A percentile compares a stretch with the other conserved stretches of the same genome.
Conservation (phyloP, 2,113 vertebrate species). For the Pithys albifrons region DNA sequence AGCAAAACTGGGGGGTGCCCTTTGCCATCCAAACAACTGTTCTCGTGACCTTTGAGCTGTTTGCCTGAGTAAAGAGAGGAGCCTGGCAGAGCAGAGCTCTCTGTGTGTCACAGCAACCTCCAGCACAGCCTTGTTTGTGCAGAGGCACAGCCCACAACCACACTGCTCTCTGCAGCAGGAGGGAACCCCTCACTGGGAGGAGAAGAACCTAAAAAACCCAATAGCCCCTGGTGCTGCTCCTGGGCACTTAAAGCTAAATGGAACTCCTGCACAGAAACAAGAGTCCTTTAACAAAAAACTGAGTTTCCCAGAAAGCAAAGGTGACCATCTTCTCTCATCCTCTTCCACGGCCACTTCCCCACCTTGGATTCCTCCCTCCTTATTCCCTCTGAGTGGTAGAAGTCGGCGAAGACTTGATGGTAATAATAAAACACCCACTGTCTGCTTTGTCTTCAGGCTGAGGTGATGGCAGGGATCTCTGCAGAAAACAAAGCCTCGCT, state of each 20-base stretch:
- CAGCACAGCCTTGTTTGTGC: neutral
- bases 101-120: neutral
- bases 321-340: neutral
- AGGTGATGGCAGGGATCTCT: constrained; percentile 24
- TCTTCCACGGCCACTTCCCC: neutral
- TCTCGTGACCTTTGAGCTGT: fast-evolving
- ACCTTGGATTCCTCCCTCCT: neutral
- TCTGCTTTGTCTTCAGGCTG: neutral
- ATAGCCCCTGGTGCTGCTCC: fast-evolving
- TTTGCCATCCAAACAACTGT: neutral
- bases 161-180: neutral
- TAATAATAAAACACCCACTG: neutral
- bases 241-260: fast-evolving
- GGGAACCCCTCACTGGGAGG: neutral
- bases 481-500: constrained; percentile 8
- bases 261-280: neutral
- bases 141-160: neutral
- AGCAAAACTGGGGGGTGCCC: neutral
- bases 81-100: neutral
- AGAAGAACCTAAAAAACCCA: neutral
- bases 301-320: neutral
- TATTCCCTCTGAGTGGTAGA: neutral
- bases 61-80: neutral
- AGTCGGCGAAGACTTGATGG: neutral
- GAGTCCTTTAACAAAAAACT: neutral